A percentile compares a stretch with the other conserved stretches of the same genome.
Conservation (phyloP, 1,140 invertebrate genomes). For the Choristoneura fumiferana region DNA sequence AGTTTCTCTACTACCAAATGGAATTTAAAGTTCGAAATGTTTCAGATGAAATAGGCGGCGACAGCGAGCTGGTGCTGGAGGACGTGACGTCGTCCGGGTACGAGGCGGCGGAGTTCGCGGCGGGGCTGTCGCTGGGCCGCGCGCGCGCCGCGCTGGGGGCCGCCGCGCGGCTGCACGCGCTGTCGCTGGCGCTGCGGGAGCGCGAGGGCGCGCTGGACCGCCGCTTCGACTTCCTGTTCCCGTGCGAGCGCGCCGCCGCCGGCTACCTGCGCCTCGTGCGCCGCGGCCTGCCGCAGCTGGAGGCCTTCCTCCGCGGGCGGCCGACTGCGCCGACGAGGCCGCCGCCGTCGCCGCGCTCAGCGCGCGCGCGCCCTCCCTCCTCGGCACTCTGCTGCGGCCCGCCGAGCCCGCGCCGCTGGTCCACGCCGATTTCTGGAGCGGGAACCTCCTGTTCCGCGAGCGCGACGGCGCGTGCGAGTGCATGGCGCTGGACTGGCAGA, state of each 20-base stretch:
- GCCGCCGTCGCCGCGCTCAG: constrained; percentile 60
- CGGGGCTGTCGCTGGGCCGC: constrained; percentile 83
- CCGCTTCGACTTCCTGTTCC: constrained; percentile 86
- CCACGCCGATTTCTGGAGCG: constrained; percentile 91
- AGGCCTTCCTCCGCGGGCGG: constrained; percentile 83
- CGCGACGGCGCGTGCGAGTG: constrained; percentile 78
- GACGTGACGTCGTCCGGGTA: constrained; percentile 72
- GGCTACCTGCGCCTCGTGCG: constrained; percentile 88
- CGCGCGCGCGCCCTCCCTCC: constrained; percentile 59
- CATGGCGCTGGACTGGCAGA: constrained; percentile 89
- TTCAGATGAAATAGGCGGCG: constrained; percentile 78
- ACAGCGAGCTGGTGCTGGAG: constrained; percentile 79
- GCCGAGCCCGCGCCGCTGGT: constrained; percentile 85
- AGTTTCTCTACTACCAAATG: too few species aligned
- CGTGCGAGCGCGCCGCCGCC: constrained; percentile 85
- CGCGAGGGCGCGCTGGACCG: constrained; percentile 82
- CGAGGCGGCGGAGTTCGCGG: constrained; percentile 81
- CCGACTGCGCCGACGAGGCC: constrained; percentile 74
- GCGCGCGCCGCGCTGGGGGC: constrained; percentile 82
- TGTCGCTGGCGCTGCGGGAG: constrained; percentile 83
- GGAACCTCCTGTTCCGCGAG: constrained; percentile 86
- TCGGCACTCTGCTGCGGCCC: constrained; percentile 82
- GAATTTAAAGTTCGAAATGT: constrained; percentile 23
- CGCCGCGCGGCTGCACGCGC: constrained; percentile 85
- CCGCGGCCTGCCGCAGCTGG: constrained; percentile 85